Evolutionary conservation across 2,888 invertebrate species (phyloP), one percentile per base, ranked within the genome.

Genomic region (Drosophila paracracens): DNA sequence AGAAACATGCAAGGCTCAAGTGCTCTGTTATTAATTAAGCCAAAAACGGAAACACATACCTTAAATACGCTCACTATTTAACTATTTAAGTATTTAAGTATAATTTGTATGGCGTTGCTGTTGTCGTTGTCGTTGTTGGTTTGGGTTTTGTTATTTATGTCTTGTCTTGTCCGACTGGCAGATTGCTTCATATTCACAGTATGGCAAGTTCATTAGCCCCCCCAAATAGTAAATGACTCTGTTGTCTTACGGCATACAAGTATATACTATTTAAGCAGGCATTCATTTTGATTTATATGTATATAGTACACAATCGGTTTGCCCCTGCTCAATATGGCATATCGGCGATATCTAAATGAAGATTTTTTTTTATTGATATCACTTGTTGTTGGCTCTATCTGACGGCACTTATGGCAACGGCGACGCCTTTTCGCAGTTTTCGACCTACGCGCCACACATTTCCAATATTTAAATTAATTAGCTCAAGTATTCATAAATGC

Each of bases 341-440:
- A 71, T 76, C 69, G 67, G 31, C 58, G 59, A 40, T 76, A 76
- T 70, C 64, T 81, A 73, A 75, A 80, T 76, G 68, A 70, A 82
- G 72, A 81, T 76, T 82, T 72, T 52, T 70, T 52, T 70, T 52
- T 68, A 52, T 76, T 66, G 75, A 82, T 76, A 82, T 72, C 81
- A 68, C 54, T 52, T 46, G 52, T 51, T 52, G 57, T 64, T 56
- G 54, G 74, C 27, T 25, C 8, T 52, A 7, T 13, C n/a, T 35
- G 53, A 10, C 35, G 16, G 65, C 76, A 50, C 70, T 78, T 82
- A 82, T 83, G 81, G 83, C 74, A 69, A 62, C 31, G 54, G 74
- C 76, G 67, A 86, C 85, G 81, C 85, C 88, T 88, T 77, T 85
- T 69, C 54, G 76, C 81, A 69, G 70, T 79, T 78, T 71, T 18